Base-by-base conservation (phyloP, 2,797 vertebrate species). In the Leptoclinus maculatus region DNA sequence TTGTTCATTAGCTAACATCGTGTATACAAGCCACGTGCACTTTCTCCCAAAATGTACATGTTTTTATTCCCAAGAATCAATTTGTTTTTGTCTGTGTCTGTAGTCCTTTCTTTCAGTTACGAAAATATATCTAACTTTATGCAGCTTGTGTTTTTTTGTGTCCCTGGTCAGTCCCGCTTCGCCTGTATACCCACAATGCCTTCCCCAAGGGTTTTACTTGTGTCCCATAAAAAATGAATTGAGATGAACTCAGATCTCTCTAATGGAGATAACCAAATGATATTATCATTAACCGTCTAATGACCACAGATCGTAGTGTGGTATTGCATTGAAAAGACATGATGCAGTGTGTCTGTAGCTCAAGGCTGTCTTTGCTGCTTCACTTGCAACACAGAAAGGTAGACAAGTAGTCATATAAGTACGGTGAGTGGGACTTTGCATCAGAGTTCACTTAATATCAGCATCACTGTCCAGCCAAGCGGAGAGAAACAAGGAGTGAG, bases 371-470 rank as follows among this genome's bases (percentile, higher is more conserved):
- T 75, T 53, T 25, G 32, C 78, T 34, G 69, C 76, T 83, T 68
- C 27, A 53, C 71, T 82, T 21, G 71, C 75, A 23, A 63, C 72
- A 47, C 76, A 64, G 76, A 69, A 62, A 66, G 71, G 79, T 63
- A 71, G 77, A 85, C 80, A 63, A 80, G 82, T 49, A 13, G 78
- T 79, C 10, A 23, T 62, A 75, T 34, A 82, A 75, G 79, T 64
- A 9, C 41, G 32, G 66, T 8, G 80, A 91, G 84, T n/a, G 73
- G 72, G 82, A 79, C 80, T 87, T 74, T 86, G 87, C 78, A 85
- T 92, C 87, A 74, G 74, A 86, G 89, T 82, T 89, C 85, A 88
- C 82, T 89, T 91, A 90, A 90, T 91, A 90, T 93, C 88, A 86
- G 85, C 84, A 74, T 90, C 86, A 84, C 72, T 73, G 91, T 90